phyloP scores from a whole-genome alignment of 2,888 invertebrate genomes.

The Autographa gamma region DNA sequence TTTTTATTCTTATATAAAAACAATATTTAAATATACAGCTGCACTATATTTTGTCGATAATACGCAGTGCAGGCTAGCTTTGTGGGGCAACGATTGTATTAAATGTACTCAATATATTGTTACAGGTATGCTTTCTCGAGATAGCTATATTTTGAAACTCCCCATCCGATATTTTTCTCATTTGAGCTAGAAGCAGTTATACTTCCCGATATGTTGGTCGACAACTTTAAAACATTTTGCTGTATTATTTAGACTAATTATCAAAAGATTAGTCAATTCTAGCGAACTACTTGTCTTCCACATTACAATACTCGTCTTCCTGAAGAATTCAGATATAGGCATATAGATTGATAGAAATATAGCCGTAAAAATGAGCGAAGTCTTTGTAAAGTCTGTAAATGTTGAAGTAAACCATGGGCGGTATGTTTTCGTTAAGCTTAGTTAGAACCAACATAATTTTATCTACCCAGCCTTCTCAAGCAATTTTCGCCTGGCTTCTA shows the following conservation, averaged over 20 bases:
- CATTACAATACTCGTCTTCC: neutral
- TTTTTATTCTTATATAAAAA: too few relatives aligned
- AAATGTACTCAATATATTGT: neutral
- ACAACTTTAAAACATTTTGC: neutral
- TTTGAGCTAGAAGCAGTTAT: neutral
- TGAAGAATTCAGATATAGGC: neutral
- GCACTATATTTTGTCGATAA: too few relatives aligned
- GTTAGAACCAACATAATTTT: neutral
- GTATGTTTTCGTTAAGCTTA: slow-evolving; percentile 11
- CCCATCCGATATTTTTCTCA: too few relatives aligned
- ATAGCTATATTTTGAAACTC: too few relatives aligned
- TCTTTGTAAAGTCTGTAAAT: neutral
- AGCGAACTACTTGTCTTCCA: slow-evolving; percentile 11
- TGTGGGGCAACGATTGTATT: too few relatives aligned
- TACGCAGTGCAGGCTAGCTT: too few relatives aligned
- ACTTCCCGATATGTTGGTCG: neutral
- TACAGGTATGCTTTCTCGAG: neutral
- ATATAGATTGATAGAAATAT: neutral
- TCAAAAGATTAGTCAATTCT: slow-evolving; percentile 1
- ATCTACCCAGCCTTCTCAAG: too few relatives aligned
- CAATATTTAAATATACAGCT: too few relatives aligned
- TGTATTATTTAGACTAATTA: neutral
- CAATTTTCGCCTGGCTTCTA: too few relatives aligned
- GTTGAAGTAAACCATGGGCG: neutral
- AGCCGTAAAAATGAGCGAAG: neutral